Conservation (phyloP, 2,113 vertebrate species). For the Leucosticte australis region DNA sequence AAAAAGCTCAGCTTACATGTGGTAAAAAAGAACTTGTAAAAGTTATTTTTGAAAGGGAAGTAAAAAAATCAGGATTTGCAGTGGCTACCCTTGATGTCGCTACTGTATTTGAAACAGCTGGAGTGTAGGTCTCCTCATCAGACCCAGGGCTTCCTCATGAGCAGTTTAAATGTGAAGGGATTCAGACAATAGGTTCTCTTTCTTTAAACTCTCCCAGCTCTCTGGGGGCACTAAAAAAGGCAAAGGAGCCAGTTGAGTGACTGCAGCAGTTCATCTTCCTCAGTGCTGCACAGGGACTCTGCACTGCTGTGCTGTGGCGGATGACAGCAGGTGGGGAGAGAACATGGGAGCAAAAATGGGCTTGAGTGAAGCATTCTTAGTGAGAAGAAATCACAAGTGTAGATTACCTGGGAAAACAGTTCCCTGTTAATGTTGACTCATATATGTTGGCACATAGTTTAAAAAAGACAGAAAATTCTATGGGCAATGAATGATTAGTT, state of each 20-base stretch:
- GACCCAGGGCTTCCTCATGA: background rate
- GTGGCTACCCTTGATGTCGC: background rate
- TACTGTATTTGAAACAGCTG: background rate
- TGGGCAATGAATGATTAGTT: background rate
- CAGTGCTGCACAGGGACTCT: background rate
- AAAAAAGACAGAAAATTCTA: background rate
- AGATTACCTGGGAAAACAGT: background rate
- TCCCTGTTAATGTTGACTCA: background rate
- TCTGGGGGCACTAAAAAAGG: background rate
- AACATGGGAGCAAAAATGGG: background rate
- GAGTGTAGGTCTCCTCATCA: background rate
- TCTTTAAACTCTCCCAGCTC: background rate
- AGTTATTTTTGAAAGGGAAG: slow-evolving; percentile 10
- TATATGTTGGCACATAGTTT: background rate
- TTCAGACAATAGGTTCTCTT: background rate
- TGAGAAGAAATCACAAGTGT: background rate
- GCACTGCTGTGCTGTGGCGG: accelerated
- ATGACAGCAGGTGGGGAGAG: background rate
- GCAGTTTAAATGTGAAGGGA: background rate
- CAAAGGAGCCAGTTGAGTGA: background rate
- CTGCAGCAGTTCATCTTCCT: background rate
- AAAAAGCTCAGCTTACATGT: slow-evolving; percentile 7
- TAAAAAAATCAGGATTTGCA: background rate
- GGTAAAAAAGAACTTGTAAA: background rate
- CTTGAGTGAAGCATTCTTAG: background rate